Evolutionary conservation across 2,797 vertebrate genomes (phyloP).

Genomic region (Channa striata): DNA sequence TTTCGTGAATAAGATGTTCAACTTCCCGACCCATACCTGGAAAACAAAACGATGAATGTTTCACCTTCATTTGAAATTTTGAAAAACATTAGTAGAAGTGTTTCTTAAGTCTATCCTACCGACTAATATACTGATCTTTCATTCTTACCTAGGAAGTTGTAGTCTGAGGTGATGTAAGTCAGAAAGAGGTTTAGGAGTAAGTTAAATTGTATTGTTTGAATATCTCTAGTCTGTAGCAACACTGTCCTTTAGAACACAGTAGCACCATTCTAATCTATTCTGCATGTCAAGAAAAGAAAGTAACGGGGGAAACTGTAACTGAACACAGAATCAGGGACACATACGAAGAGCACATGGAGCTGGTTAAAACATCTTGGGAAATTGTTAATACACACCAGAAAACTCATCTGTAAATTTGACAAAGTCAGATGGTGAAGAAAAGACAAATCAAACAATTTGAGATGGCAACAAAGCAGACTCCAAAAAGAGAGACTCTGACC

Average conservation of each 20-base stretch:
- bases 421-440: constrained; percentile 26
- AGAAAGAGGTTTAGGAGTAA: constrained; percentile 72
- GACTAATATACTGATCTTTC: not conserved
- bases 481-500: not conserved
- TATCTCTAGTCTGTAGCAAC: constrained; percentile 11
- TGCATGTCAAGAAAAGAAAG: not conserved
- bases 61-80: not conserved
- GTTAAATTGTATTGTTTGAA: not conserved
- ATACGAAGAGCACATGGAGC: not conserved
- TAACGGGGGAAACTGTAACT: constrained; percentile 10
- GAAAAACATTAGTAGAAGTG: not conserved
- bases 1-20: constrained; percentile 98
- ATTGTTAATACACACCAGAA: constrained; percentile 93
- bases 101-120: not conserved
- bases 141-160: constrained; percentile 93
- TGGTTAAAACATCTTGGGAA: constrained; percentile 1
- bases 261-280: constrained; percentile 14
- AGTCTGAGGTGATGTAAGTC: constrained; percentile 85
- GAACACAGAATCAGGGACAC: constrained; percentile 62
- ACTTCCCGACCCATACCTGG: constrained; percentile 98
- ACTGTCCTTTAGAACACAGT: constrained; percentile 19
- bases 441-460: constrained; percentile 30
- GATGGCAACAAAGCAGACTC: not conserved
- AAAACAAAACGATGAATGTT: constrained; percentile 18
- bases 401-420: constrained; percentile 90